phyloP scores from a whole-genome alignment of 2,113 vertebrate species.

The Opisthocomus hoazin region DNA sequence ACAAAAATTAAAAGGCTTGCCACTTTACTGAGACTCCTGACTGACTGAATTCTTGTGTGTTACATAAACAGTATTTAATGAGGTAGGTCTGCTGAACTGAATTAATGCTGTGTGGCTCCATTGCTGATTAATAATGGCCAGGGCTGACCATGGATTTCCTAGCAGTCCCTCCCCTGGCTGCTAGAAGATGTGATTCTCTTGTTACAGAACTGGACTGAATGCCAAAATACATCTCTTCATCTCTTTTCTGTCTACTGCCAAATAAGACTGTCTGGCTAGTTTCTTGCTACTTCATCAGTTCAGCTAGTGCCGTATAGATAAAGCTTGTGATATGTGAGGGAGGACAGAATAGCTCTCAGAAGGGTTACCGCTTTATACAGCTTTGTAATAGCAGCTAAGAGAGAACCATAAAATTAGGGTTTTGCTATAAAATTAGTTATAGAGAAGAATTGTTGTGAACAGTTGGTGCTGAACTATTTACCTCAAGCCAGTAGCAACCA shows the following conservation, averaged over 20 bases:
- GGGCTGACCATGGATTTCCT: not conserved
- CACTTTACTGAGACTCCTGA: not conserved
- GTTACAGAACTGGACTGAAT: not conserved
- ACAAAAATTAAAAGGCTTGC: not conserved
- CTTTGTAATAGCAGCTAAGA: not conserved
- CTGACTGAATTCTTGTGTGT: not conserved
- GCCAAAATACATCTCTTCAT: not conserved
- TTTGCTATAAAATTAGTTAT: not conserved
- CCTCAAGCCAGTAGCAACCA: not conserved
- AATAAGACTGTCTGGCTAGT: not conserved
- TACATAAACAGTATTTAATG: not conserved
- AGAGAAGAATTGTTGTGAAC: not conserved
- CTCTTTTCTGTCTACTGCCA: not conserved
- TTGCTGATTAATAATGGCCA: not conserved
- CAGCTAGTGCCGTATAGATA: not conserved
- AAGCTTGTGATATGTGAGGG: not conserved
- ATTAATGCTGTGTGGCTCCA: not conserved
- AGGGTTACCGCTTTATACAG: not conserved
- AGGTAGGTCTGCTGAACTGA: not conserved
- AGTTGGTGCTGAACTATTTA: not conserved
- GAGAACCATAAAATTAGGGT: not conserved
- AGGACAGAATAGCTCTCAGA: not conserved
- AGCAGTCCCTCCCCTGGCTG: not conserved
- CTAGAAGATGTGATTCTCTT: not conserved
- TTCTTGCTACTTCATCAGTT: not conserved